Evolutionary conservation across 1,140 invertebrate genomes (phyloP).

Genomic region (Lasaia peninsularis): DNA sequence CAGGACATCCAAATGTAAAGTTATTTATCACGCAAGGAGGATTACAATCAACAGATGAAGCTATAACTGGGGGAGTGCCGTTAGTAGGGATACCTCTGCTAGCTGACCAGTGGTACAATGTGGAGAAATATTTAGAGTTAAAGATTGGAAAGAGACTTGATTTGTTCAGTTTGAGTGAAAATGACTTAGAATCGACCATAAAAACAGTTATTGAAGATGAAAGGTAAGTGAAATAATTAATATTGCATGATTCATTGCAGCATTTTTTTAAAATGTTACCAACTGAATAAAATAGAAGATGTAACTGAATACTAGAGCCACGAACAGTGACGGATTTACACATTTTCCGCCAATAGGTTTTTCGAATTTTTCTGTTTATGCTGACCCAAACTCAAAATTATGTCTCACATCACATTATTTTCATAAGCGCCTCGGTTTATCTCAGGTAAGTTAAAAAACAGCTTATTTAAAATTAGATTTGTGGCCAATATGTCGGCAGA

Average conservation of each 20-base stretch:
- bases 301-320: not conserved
- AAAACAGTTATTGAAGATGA: slow-evolving; percentile 27
- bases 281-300: no score
- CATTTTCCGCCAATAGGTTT: no score
- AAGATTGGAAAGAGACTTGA: slow-evolving; percentile 37
- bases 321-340: no score
- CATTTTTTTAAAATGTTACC: no score
- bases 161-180: slow-evolving; percentile 26
- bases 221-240: slow-evolving; percentile 22
- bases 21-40: slow-evolving; percentile 81
- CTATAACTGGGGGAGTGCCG: slow-evolving; percentile 76
- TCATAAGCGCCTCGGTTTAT: no score
- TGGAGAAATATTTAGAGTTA: slow-evolving; percentile 26
- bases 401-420: no score
- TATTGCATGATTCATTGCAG: no score
- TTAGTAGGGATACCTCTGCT: slow-evolving; percentile 67
- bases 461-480: no score
- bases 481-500: no score
- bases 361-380: no score
- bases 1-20: slow-evolving; percentile 75
- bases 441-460: no score
- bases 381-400: no score
- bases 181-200: slow-evolving; percentile 29
- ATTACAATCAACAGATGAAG: slow-evolving; percentile 78
- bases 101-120: slow-evolving; percentile 50